Evolutionary conservation across 2,888 invertebrate genomes (phyloP), one percentile per base, ranked within the genome.

Genomic region (Coremacera marginata): DNA sequence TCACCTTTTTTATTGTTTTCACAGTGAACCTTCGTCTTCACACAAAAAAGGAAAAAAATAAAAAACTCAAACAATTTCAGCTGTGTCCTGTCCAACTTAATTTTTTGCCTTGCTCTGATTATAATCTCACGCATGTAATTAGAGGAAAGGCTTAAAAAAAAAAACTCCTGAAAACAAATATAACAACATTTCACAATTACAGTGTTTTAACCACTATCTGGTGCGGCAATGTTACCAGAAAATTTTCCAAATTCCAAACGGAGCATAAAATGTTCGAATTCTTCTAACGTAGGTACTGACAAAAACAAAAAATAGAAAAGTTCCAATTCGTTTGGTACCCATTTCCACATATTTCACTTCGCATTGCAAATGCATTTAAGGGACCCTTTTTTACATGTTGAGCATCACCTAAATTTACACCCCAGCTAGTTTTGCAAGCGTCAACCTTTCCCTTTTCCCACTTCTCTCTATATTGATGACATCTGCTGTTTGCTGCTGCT

Each of bases 111-210:
- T 77, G 77, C 80, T 80, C 82, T 78, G 80, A 81, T 82, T 80
- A 78, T 63, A 83, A 84, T 86, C 82, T 82, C 83, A 82, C 81
- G 82, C 85, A 83, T 83, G 80, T 85, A 86, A 86, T 86, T 82
- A 55, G 11, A n/a, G n/a, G 49, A 31, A 77, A 60, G 78, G 80
- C 70, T 78, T 70, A 37, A 37, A 37, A 37, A 14, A 14, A 11
- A 37, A 37, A 37, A 31, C 31, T 7, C 44, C 44, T 11, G 44
- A 44, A 44, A 44, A 44, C 44, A 63, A 27, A 55, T 77, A 65
- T 52, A 78, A 60, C 25, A 72, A 37, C 73, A 70, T 62, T 60
- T 67, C 19, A 34, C 55, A 5, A 65, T 70, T 72, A 67, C 57
- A 68, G 5, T 57, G 27, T 57, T 71, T 71, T 57, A n/a, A 51